A percentile compares a stretch with the other conserved stretches of the same genome.
phyloP scores from a whole-genome alignment of 2,888 invertebrate genomes.

The Ptilodon capucinus region DNA sequence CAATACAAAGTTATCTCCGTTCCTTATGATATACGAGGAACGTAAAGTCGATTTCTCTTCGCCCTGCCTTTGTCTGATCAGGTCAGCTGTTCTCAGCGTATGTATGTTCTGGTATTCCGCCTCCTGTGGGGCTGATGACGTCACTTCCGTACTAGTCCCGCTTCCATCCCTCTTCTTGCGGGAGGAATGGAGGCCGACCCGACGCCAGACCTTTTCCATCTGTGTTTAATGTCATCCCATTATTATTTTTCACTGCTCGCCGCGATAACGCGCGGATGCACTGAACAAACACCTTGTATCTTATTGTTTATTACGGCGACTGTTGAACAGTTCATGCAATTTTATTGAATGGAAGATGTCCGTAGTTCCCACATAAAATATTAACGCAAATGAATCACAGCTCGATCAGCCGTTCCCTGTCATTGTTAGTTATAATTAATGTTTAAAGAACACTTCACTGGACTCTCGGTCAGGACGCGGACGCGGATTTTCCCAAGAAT shows the following conservation, averaged over 20 bases:
- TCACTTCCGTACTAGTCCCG: conserved; percentile 74
- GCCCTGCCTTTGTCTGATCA: conserved; percentile 76
- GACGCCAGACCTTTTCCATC: conserved; percentile 83
- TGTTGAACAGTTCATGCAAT: conserved; percentile 2
- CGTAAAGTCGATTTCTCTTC: conserved; percentile 78
- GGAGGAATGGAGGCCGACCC: conserved; percentile 82
- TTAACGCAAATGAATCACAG: conserved; percentile 53
- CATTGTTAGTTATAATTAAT: conserved; percentile 53
- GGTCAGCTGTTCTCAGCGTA: conserved; percentile 77
- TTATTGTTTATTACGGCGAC: conserved; percentile 17
- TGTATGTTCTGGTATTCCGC: conserved; percentile 80
- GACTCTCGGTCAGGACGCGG: neutral
- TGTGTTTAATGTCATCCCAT: conserved; percentile 79
- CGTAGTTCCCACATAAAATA: conserved; percentile 36
- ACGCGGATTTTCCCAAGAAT: conserved; percentile 6
- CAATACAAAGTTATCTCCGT: conserved; percentile 78
- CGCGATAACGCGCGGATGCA: conserved; percentile 16
- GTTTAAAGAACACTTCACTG: conserved; percentile 18
- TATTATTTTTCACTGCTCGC: conserved; percentile 46
- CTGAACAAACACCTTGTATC: conserved; percentile 17
- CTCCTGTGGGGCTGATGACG: conserved; percentile 62
- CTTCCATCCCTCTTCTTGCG: conserved; percentile 82
- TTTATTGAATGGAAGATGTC: conserved; percentile 32
- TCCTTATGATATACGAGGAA: conserved; percentile 76
- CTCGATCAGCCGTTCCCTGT: conserved; percentile 62